These are phyloP conservation scores for Drosophila mayri DNA, from an alignment of 1,140 invertebrate species.

Conservation along the genomic window DNA sequence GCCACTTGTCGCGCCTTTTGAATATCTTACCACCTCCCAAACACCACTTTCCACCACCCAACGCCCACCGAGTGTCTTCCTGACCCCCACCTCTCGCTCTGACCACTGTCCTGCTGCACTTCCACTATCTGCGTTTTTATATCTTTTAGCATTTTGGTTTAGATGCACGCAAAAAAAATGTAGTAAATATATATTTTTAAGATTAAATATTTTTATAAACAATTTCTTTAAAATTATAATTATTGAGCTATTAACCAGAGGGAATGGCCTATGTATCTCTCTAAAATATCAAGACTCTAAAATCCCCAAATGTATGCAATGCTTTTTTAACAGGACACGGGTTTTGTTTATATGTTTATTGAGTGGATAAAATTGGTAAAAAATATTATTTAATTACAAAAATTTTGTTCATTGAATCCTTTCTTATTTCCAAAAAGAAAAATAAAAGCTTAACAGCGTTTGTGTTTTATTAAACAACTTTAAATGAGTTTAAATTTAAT, in stretches of 20 bases:
- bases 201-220: not conserved
- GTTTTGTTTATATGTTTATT: not conserved
- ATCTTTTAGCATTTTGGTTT: slow-evolving; percentile 39
- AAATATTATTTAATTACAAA: too few relatives aligned
- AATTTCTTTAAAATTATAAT: not conserved
- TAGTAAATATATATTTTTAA: not conserved
- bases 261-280: too few relatives aligned
- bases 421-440: not conserved
- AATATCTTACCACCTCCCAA: slow-evolving; percentile 12
- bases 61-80: not conserved
- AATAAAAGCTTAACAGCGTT: not conserved
- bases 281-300: too few relatives aligned
- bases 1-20: slow-evolving; percentile 61
- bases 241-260: not conserved
- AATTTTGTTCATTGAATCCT: not conserved
- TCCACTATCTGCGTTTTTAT: slow-evolving; percentile 34
- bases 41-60: slow-evolving; percentile 3
- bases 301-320: not conserved
- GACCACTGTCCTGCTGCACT: slow-evolving; percentile 13
- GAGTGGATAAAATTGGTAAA: not conserved
- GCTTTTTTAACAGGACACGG: not conserved
- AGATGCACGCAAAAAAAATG: not conserved
- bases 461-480: not conserved
- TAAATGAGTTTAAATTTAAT: not conserved
- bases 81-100: slow-evolving; percentile 2